These are phyloP conservation scores for Silurus lanzhouensis DNA, from an alignment of 2,797 vertebrate genomes.

Conservation along the genomic window DNA sequence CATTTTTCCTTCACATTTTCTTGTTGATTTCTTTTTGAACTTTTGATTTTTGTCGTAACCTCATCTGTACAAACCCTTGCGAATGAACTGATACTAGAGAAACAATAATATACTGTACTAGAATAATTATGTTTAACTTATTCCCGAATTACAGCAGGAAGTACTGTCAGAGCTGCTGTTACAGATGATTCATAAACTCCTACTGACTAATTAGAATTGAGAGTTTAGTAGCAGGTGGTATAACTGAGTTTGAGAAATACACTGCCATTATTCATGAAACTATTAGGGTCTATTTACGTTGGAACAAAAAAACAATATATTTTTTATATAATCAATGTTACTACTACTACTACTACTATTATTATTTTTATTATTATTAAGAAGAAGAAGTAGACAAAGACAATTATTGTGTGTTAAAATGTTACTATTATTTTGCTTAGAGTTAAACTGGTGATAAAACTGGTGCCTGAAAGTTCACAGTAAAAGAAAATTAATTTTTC, in stretches of 20 bases:
- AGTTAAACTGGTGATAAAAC: not conserved
- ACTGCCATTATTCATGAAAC: conserved; percentile 9
- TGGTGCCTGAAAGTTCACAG: not conserved
- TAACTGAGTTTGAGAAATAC: not conserved
- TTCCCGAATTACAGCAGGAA: not conserved
- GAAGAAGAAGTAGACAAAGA: not conserved
- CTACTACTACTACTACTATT: not conserved
- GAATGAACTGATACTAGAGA: not conserved
- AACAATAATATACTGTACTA: not conserved
- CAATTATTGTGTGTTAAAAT: too few relatives aligned
- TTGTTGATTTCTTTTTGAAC: not conserved
- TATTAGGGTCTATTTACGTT: not conserved
- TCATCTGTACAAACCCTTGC: not conserved
- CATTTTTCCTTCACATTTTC: not conserved
- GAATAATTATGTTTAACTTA: not conserved
- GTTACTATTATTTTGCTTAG: not conserved
- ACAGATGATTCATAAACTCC: not conserved
- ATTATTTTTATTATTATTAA: not conserved
- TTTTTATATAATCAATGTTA: not conserved
- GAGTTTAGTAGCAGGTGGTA: not conserved
- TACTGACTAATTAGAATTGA: conserved; percentile 1
- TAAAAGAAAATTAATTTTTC: not conserved
- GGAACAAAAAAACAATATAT: too few relatives aligned
- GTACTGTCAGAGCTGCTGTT: not conserved
- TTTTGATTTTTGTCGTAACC: not conserved